phyloP scores from a whole-genome alignment of 2,797 vertebrate species.

The Trichosurus vulpecula region DNA sequence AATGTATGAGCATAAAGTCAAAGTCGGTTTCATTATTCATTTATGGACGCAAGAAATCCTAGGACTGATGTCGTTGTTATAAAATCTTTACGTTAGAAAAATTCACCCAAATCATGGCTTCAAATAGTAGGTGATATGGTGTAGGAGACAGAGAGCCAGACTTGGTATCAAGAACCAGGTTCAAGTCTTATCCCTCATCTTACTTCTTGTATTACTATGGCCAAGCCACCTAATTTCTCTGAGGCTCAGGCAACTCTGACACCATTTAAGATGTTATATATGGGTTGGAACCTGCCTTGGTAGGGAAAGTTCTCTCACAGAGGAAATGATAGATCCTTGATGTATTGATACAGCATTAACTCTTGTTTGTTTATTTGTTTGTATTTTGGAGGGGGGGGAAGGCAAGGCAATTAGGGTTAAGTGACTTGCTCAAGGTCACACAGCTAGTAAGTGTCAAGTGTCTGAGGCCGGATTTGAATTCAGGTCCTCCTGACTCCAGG shows the following conservation, averaged over 20 bases:
- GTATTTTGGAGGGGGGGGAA: too few species aligned
- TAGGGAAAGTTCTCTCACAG: neutral
- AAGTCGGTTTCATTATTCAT: neutral
- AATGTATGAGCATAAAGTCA: neutral
- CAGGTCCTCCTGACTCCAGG: too few species aligned
- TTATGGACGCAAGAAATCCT: neutral
- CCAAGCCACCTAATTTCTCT: neutral
- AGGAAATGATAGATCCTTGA: neutral
- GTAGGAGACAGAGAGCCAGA: neutral
- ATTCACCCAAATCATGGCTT: neutral
- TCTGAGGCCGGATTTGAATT: too few species aligned
- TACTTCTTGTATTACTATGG: neutral
- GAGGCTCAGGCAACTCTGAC: neutral
- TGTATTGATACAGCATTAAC: neutral
- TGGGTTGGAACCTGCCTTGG: neutral
- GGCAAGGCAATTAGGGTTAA: too few species aligned
- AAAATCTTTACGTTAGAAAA: neutral
- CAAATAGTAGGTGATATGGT: neutral
- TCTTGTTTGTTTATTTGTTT: too few species aligned
- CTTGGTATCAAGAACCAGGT: neutral
- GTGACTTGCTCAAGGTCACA: too few species aligned
- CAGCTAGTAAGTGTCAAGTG: too few species aligned
- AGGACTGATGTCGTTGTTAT: neutral
- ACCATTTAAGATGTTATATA: neutral
- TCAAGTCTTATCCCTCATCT: neutral